These are phyloP conservation scores for Rhynchophorus ferrugineus DNA, from an alignment of 1,140 invertebrate genomes.

Conservation along the genomic window DNA sequence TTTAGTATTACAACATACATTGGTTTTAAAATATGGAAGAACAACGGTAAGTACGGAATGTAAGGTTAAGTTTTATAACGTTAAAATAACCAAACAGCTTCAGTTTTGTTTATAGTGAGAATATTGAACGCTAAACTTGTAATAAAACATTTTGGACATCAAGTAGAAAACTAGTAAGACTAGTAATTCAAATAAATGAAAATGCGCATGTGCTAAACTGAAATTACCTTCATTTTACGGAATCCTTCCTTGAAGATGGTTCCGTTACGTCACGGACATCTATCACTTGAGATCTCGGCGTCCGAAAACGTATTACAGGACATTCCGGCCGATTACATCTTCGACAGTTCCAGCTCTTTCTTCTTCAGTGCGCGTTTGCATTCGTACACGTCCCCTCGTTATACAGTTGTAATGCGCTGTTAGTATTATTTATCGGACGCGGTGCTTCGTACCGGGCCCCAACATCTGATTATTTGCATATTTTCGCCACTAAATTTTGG, in stretches of 20 bases:
- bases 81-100: no score
- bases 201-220: no score
- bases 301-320: neutral
- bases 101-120: no score
- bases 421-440: neutral
- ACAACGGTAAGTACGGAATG: no score
- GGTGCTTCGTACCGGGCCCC: neutral
- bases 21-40: no score
- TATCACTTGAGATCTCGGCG: neutral
- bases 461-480: neutral
- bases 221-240: neutral
- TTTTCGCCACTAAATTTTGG: neutral
- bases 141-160: no score
- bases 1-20: no score
- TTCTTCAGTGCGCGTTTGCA: neutral
- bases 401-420: neutral
- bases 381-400: neutral
- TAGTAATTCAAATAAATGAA: neutral
- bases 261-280: conserved; percentile 2
- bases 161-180: neutral
- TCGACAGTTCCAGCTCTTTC: neutral
- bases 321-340: neutral
- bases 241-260: neutral
- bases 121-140: no score
- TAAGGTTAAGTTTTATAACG: no score